phyloP scores from a whole-genome alignment of 1,140 invertebrate genomes.

The Diprion similis region DNA sequence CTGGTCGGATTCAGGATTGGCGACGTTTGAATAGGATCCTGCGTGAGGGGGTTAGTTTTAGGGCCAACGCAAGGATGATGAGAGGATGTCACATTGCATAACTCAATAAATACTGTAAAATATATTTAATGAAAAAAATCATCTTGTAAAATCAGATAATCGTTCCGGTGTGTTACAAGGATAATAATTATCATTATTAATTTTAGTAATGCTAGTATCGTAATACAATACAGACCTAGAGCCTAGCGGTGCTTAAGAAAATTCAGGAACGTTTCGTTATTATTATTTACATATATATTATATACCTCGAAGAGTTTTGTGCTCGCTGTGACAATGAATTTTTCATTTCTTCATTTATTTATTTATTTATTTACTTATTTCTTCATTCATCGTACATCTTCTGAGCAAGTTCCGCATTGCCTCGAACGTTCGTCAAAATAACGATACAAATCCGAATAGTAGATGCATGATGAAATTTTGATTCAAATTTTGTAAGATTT shows the following conservation, averaged over 20 bases:
- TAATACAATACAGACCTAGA: slow-evolving; percentile 44
- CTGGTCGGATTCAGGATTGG: no score
- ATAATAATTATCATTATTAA: slow-evolving; percentile 40
- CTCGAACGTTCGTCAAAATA: no score
- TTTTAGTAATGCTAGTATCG: slow-evolving; percentile 39
- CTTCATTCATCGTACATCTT: not conserved
- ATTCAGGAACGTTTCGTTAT: slow-evolving; percentile 38
- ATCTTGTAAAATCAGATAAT: slow-evolving; percentile 53
- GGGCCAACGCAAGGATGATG: no score
- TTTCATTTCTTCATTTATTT: not conserved
- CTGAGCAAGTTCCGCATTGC: no score
- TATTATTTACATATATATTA: slow-evolving; percentile 35
- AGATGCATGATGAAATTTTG: no score
- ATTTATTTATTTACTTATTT: not conserved
- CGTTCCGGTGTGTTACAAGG: slow-evolving; percentile 30
- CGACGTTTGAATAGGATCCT: no score
- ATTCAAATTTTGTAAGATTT: no score
- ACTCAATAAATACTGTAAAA: slow-evolving; percentile 46
- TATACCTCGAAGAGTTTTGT: not conserved
- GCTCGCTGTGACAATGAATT: not conserved
- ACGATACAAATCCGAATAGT: no score
- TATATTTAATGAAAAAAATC: slow-evolving; percentile 55
- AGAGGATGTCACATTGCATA: not conserved
- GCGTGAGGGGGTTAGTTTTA: no score
- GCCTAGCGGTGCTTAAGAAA: slow-evolving; percentile 35